Evolutionary conservation across 2,113 vertebrate species (phyloP).

Genomic region (Capreolus pygargus): DNA sequence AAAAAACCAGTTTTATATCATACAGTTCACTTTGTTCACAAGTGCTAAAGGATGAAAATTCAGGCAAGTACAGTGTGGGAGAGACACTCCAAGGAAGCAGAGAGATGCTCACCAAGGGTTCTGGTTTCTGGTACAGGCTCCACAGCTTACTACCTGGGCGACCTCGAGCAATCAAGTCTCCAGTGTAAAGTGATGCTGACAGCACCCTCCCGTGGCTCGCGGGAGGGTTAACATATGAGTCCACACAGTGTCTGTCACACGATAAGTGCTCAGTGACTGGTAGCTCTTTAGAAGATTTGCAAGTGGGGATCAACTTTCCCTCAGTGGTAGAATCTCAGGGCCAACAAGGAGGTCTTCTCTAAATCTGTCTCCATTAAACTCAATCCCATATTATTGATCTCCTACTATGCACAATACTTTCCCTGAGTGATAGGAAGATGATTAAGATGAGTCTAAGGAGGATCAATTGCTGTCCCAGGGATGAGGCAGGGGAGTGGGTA

Average conservation of each 20-base stretch:
- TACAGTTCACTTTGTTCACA: background rate
- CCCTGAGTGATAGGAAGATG: background rate
- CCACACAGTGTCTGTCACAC: background rate
- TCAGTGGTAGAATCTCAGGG: background rate
- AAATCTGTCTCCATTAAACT: background rate
- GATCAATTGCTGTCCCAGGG: background rate
- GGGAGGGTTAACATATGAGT: background rate
- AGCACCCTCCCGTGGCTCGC: background rate
- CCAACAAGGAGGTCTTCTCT: background rate
- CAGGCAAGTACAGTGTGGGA: background rate
- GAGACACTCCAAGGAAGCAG: background rate
- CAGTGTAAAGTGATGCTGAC: background rate
- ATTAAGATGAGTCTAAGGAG: background rate
- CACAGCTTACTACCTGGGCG: background rate
- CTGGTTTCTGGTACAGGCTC: background rate
- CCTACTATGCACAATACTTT: background rate
- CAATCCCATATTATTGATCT: background rate
- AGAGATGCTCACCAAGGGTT: background rate
- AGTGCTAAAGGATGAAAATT: background rate
- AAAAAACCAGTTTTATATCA: background rate
- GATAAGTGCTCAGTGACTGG: background rate
- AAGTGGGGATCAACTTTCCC: background rate
- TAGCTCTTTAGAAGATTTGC: background rate
- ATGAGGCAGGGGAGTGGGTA: background rate
- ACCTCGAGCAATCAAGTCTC: background rate